Base-by-base conservation (phyloP, 1,140 invertebrate genomes). In the Parapsyche elsis region DNA sequence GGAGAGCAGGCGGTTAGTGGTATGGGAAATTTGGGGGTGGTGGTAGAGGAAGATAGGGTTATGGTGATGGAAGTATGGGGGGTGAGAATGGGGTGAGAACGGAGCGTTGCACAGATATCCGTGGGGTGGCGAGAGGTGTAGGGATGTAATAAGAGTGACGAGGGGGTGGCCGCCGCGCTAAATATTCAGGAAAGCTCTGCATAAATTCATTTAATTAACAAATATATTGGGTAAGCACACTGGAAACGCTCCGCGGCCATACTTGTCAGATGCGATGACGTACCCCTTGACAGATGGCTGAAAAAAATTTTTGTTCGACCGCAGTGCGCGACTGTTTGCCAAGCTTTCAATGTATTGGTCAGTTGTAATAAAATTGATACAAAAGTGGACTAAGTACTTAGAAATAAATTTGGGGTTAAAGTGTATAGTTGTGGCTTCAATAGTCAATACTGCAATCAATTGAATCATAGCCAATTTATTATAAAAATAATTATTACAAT, bases 151-250 rank as follows among this genome's bases (percentile, higher is more conserved):
- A 77, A 77, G 57, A 49, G 75, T 30, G 75, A 45, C 30, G 75
- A 38, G 59, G 57, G 26, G 57, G 24, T 67, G 9, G 9, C 64
- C 44, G 21, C 24, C 53, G 23, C 53, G 57, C 79, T 80, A 80
- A 80, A 80, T 80, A 80, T 80, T 80, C 79, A 80, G 73, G 59
- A 67, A 76, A 73, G 79, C 74, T 80, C 73, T 80, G 79, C 79
- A 80, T 80, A 80, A 80, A 80, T 80, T 80, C 79, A 80, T 80
- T 80, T 80, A 75, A 80, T 80, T 80, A 80, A 77, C 75, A 77
- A 77, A 77, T 77, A 77, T 77, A 77, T 77, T 77, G 75, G 75
- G 75, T 77, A 77, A 77, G 75, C 75, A 77, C 75, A 77, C 12
- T 77, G 57, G 59, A 77, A 77, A 77, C 59, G 57, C 9, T 76